Base-by-base conservation (phyloP, 1,140 invertebrate species). In the Drosophila nigromelanica region DNA sequence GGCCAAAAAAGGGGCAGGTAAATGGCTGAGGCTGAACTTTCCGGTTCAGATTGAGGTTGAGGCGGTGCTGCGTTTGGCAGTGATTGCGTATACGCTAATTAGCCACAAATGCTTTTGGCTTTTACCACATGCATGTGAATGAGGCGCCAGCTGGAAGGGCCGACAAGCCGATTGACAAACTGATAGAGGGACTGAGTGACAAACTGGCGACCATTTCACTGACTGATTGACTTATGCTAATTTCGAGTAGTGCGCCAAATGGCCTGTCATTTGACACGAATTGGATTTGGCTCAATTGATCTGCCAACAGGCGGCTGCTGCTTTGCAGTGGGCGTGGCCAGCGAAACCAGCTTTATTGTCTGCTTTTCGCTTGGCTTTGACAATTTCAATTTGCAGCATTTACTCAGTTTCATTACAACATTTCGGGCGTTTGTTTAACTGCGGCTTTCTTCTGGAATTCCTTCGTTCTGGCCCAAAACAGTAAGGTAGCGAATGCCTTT, bases 221-320 rank as follows among this genome's bases (percentile, higher is more conserved):
- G 33, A 33, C 66, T 69, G 80, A 81, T 86, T 77, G 78, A 62
- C 73, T 75, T 71, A 80, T 86, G 80, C 74, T 81, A 86, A 86
- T 86, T 85, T 76, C 43, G 30, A n/a, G 40, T 27, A 47, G 62
- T 56, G 45, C 37, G 39, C 30, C 62, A 70, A 74, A 70, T 74
- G n/a, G 61, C 40, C 61, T 73, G 62, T 68, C 73, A 73, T 76
- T 61, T 50, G 48, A 30, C 30, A 14, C 24, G 43, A 51, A 70
- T 75, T 60, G 40, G 67, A 70, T 75, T 71, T 56, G 50, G 59
- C 47, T 14, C 52, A 42, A 69, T 70, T 63, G 45, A 58, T 47
- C 55, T 39, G 47, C n/a, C 6, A 40, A 12, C 12, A 27, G 63
- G 43, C 63, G 63, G 48, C 30, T n/a, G n/a, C n/a, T n/a, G n/a